These are phyloP conservation scores for Corythaixoides concolor DNA, from an alignment of 2,113 vertebrate genomes.

Conservation along the genomic window DNA sequence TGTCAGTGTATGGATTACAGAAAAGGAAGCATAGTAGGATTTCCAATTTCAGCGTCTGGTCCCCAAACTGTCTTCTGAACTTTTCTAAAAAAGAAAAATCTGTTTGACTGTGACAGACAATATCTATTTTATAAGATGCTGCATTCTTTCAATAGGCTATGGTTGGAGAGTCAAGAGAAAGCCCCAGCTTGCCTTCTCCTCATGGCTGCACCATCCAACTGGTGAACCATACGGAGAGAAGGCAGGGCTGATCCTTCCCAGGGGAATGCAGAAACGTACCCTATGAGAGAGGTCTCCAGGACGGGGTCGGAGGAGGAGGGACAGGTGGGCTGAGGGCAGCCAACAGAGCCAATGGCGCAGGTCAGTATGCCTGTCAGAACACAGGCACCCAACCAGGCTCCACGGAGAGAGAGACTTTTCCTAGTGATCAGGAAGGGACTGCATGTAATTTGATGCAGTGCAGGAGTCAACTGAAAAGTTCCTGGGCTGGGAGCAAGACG, in stretches of 20 bases:
- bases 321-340: not conserved
- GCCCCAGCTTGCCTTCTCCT: not conserved
- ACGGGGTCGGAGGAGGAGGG: rapidly evolving
- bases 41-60: not conserved
- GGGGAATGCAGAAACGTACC: not conserved
- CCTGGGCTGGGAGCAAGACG: not conserved
- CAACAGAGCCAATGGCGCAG: not conserved
- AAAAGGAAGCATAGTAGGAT: not conserved
- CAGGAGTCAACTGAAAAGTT: not conserved
- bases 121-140: not conserved
- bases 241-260: not conserved
- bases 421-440: not conserved
- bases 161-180: not conserved
- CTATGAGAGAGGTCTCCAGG: not conserved
- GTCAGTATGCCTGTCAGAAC: rapidly evolving
- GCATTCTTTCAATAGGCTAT: not conserved
- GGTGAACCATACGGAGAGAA: rapidly evolving
- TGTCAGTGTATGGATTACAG: not conserved
- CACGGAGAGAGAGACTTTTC: not conserved
- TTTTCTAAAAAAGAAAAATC: not conserved
- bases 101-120: not conserved
- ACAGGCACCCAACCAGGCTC: not conserved
- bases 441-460: not conserved
- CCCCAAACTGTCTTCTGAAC: not conserved
- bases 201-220: not conserved